These are phyloP conservation scores for Coptodon bakossiorum DNA, from an alignment of 2,113 vertebrate species.

Conservation along the genomic window DNA sequence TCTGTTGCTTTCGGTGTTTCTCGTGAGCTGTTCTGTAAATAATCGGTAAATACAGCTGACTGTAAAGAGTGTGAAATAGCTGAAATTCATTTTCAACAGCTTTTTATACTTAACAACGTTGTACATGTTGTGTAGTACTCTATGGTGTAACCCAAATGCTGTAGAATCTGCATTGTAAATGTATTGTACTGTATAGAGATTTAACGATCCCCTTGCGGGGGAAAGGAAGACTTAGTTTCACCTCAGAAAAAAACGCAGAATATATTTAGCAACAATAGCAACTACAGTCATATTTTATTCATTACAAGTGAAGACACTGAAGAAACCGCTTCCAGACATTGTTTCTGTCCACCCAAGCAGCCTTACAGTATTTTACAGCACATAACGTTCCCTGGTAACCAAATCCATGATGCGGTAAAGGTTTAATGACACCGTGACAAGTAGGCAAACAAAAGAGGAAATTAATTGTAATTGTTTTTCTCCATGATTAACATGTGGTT, in stretches of 20 bases:
- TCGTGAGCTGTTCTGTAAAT: conserved; percentile 8
- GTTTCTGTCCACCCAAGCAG: background rate
- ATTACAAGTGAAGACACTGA: background rate
- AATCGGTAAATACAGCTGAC: conserved; percentile 2
- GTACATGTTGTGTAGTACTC: background rate
- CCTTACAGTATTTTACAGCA: background rate
- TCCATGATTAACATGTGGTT: conserved; percentile 51
- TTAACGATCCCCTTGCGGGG: background rate
- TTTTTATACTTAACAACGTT: background rate
- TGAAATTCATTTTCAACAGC: background rate
- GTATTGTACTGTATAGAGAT: background rate
- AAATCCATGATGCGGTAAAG: background rate
- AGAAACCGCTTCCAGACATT: background rate
- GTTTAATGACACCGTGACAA: background rate
- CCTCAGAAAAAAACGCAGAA: background rate
- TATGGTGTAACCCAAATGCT: background rate
- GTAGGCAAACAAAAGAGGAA: conserved; percentile 5
- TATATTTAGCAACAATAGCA: background rate
- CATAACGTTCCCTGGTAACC: conserved; percentile 12
- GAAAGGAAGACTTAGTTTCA: background rate
- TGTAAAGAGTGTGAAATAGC: background rate
- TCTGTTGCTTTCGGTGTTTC: background rate
- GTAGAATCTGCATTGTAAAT: background rate
- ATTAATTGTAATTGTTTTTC: conserved; percentile 20
- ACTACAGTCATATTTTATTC: background rate